These are phyloP conservation scores for Taphrorychus bicolor DNA, from an alignment of 2,888 invertebrate genomes.

Conservation along the genomic window DNA sequence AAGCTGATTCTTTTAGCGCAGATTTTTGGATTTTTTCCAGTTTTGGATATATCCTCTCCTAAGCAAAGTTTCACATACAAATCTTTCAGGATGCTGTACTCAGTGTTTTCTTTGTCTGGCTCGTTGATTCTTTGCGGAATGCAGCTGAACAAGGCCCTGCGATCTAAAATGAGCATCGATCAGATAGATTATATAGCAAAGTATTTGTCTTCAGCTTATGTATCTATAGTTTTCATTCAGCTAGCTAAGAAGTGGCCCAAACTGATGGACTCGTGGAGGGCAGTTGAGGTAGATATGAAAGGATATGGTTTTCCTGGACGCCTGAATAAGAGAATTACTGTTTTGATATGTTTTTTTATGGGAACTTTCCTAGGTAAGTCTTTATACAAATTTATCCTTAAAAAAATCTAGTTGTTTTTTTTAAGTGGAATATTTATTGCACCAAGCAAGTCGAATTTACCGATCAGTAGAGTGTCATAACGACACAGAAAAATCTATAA, in stretches of 20 bases:
- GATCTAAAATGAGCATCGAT: slow-evolving; percentile 15
- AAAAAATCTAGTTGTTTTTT: slow-evolving; percentile 1
- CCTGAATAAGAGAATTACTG: slow-evolving; percentile 30
- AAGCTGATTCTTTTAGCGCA: slow-evolving; percentile 42
- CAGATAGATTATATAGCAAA: slow-evolving; percentile 29
- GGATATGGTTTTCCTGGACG: slow-evolving; percentile 36
- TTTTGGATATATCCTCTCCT: slow-evolving; percentile 31
- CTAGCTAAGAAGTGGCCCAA: slow-evolving; percentile 42
- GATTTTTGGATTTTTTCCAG: slow-evolving; percentile 45
- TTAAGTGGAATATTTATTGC: slow-evolving; percentile 41
- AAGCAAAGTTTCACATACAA: slow-evolving; percentile 23
- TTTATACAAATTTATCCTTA: neutral
- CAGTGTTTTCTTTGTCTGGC: slow-evolving; percentile 37
- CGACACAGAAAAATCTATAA: slow-evolving; percentile 31
- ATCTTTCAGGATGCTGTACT: slow-evolving; percentile 25
- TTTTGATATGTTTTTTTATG: slow-evolving; percentile 34
- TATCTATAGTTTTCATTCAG: slow-evolving; percentile 34
- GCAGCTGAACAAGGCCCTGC: slow-evolving; percentile 28
- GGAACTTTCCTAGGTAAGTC: slow-evolving; percentile 38
- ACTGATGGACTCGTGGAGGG: slow-evolving; percentile 41
- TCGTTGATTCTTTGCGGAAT: slow-evolving; percentile 26
- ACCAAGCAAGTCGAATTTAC: slow-evolving; percentile 37
- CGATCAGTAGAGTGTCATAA: slow-evolving; percentile 36
- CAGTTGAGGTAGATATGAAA: slow-evolving; percentile 41
- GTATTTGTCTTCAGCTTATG: slow-evolving; percentile 24